A percentile compares a stretch with the other conserved stretches of the same genome.
Evolutionary conservation across 2,797 vertebrate genomes (phyloP).

Genomic region (Falco novaeseelandiae): DNA sequence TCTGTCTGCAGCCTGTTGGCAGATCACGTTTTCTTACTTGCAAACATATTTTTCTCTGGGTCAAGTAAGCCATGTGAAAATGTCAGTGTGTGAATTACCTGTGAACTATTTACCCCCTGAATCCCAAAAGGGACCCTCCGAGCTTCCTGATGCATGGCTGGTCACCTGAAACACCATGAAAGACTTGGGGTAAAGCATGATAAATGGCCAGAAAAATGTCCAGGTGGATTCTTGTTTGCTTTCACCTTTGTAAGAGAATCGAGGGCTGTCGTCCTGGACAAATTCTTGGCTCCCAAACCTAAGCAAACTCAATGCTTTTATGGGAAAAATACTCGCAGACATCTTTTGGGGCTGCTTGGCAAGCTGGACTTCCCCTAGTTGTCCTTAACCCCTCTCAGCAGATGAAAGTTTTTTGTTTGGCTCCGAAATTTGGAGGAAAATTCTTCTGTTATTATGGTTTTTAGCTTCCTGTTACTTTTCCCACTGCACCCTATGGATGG

Average conservation of each 20-base stretch:
- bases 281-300: neutral
- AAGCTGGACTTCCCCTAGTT: neutral
- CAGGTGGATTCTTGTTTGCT: neutral
- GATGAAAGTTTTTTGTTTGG: neutral
- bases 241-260: neutral
- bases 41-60: neutral
- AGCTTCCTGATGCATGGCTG: fast-evolving
- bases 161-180: neutral
- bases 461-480: neutral
- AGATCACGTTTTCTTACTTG: neutral
- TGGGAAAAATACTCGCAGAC: neutral
- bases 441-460: neutral
- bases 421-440: neutral
- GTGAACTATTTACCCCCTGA: neutral
- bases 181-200: neutral
- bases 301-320: neutral
- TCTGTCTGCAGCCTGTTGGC: neutral
- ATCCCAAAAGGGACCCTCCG: neutral
- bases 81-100: constrained; percentile 19
- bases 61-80: constrained; percentile 18
- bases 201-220: neutral
- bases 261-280: neutral
- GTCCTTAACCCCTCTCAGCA: neutral
- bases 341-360: fast-evolving
- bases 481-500: neutral